phyloP scores from a whole-genome alignment of 2,113 vertebrate species.

The Trichechus manatus region DNA sequence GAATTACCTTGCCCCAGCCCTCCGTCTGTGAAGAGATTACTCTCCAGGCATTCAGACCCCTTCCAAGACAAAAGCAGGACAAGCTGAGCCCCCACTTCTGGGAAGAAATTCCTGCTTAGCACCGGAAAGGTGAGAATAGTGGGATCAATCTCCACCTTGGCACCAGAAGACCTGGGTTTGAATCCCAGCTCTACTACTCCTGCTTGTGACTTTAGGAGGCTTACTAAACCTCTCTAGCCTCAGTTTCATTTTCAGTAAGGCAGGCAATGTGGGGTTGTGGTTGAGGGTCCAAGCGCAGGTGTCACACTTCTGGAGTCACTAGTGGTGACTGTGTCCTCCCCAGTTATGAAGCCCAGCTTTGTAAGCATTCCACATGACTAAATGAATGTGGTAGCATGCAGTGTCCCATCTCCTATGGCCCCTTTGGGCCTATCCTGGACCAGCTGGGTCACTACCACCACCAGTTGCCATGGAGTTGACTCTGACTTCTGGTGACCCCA shows the following conservation, averaged over 20 bases:
- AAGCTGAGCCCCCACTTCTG: not conserved
- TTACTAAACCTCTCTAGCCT: not conserved
- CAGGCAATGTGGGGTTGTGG: not conserved
- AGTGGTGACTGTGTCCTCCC: not conserved
- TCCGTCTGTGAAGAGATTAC: not conserved
- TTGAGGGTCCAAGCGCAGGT: not conserved
- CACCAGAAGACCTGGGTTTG: not conserved
- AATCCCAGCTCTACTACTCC: not conserved
- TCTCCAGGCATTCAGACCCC: not conserved
- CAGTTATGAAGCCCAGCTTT: not conserved
- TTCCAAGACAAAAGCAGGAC: not conserved
- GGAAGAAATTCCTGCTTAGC: not conserved
- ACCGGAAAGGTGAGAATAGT: fast-evolving
- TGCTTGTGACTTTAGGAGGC: not conserved
- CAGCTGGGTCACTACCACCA: not conserved
- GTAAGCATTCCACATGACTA: not conserved
- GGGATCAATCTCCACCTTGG: not conserved
- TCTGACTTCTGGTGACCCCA: too few species aligned
- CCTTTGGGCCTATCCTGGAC: not conserved
- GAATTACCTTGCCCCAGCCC: not conserved
- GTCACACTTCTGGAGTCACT: not conserved
- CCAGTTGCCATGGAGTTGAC: too few species aligned
- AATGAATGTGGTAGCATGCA: not conserved
- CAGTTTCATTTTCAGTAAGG: not conserved
- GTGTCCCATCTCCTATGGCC: not conserved